These are phyloP conservation scores for Acipenser oxyrinchus DNA, from an alignment of 2,797 vertebrate species.

Conservation along the genomic window DNA sequence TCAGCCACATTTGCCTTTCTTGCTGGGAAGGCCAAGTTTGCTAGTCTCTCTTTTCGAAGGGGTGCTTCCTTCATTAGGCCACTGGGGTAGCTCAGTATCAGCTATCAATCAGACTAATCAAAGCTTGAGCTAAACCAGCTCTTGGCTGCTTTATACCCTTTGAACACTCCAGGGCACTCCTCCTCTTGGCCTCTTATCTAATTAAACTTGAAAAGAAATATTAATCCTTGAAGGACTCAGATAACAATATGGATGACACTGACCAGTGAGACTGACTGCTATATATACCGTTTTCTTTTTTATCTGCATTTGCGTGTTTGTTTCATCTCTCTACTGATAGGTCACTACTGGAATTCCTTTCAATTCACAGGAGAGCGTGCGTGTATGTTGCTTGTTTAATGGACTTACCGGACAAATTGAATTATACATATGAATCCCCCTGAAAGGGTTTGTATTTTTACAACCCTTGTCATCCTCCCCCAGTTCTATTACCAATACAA, in stretches of 20 bases:
- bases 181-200: conserved; percentile 72
- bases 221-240: conserved; percentile 71
- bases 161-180: conserved; percentile 68
- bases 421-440: not conserved
- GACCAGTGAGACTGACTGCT: conserved; percentile 41
- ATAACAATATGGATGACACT: conserved; percentile 56
- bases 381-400: not conserved
- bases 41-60: conserved; percentile 36
- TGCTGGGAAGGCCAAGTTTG: conserved; percentile 58
- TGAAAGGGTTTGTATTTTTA: not conserved
- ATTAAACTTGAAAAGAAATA: conserved; percentile 87
- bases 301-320: conserved; percentile 32
- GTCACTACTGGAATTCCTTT: conserved; percentile 23
- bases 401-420: not conserved
- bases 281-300: conserved; percentile 30
- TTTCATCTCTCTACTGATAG: conserved; percentile 36
- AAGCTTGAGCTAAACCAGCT: conserved; percentile 83
- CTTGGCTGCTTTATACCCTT: conserved; percentile 70
- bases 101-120: conserved; percentile 81
- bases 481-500: too few relatives aligned
- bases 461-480: too few relatives aligned
- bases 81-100: conserved; percentile 73
- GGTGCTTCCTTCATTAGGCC: conserved; percentile 59
- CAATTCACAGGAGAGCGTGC: not conserved
- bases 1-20: conserved; percentile 36